Percentiles rank a stretch among this genome's conserved stretches.
These are phyloP conservation scores for Dryas iulia DNA, from an alignment of 1,140 invertebrate genomes.

Conservation along the genomic window DNA sequence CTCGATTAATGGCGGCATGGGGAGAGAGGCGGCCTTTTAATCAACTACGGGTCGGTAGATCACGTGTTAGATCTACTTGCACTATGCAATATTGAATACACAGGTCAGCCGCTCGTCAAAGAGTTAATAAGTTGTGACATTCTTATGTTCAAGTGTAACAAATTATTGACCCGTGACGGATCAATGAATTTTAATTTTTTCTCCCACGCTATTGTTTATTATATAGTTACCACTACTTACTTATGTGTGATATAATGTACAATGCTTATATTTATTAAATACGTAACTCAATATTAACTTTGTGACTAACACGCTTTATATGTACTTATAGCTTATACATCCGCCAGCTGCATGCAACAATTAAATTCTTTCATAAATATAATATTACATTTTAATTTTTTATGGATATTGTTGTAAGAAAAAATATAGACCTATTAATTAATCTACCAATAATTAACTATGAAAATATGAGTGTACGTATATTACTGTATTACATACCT, in stretches of 20 bases:
- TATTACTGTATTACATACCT: too few relatives aligned
- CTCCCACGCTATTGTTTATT: constrained; percentile 14
- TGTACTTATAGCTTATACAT: neutral
- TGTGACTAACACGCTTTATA: neutral
- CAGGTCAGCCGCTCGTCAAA: constrained; percentile 57
- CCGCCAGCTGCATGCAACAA: constrained; percentile 4
- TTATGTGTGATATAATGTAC: neutral
- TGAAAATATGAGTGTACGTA: too few relatives aligned
- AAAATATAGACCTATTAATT: neutral
- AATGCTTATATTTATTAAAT: neutral
- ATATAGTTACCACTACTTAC: neutral
- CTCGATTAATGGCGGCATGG: constrained; percentile 54
- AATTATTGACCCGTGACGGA: constrained; percentile 33
- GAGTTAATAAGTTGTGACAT: constrained; percentile 60
- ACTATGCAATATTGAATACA: constrained; percentile 43
- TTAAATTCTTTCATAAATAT: neutral
- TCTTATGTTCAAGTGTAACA: constrained; percentile 44
- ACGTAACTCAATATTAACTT: neutral
- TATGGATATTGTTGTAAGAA: neutral
- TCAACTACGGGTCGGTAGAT: constrained; percentile 65
- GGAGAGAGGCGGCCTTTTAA: constrained; percentile 60
- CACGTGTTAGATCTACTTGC: constrained; percentile 49
- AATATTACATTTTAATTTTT: neutral
- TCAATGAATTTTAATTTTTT: constrained; percentile 25
- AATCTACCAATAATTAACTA: neutral